phyloP scores from a whole-genome alignment of 2,888 invertebrate genomes.

The Idaea aversata region DNA sequence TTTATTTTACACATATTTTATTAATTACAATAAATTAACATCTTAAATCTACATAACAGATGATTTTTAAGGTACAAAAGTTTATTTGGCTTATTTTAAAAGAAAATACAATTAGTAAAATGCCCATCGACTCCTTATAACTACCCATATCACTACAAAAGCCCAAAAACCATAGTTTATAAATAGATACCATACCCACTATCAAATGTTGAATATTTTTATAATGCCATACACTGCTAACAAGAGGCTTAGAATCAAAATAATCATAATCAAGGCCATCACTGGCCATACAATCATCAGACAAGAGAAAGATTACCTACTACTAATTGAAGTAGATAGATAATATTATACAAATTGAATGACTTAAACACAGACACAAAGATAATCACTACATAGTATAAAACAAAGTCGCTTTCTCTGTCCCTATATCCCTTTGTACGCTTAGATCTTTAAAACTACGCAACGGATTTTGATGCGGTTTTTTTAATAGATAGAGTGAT shows the following conservation, averaged over 20 bases:
- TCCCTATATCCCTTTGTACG: too few relatives aligned
- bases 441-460: too few relatives aligned
- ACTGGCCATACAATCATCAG: background rate
- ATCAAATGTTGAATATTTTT: background rate
- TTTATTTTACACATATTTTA: slow-evolving; percentile 27
- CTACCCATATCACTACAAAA: background rate
- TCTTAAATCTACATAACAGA: background rate
- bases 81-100: background rate
- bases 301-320: background rate
- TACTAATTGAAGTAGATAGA: too few relatives aligned
- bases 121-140: background rate
- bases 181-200: background rate
- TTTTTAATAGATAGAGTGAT: too few relatives aligned
- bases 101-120: background rate
- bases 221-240: background rate
- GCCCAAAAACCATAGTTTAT: background rate
- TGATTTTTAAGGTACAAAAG: background rate
- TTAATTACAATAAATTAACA: slow-evolving; percentile 21
- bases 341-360: too few relatives aligned
- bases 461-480: too few relatives aligned
- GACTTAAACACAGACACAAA: too few relatives aligned
- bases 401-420: too few relatives aligned
- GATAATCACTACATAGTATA: too few relatives aligned
- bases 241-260: background rate
- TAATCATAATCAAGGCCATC: background rate